Evolutionary conservation across 64 coral and sea anemone species (phyloP).

Genomic region (Cladopsammia gracilis): DNA sequence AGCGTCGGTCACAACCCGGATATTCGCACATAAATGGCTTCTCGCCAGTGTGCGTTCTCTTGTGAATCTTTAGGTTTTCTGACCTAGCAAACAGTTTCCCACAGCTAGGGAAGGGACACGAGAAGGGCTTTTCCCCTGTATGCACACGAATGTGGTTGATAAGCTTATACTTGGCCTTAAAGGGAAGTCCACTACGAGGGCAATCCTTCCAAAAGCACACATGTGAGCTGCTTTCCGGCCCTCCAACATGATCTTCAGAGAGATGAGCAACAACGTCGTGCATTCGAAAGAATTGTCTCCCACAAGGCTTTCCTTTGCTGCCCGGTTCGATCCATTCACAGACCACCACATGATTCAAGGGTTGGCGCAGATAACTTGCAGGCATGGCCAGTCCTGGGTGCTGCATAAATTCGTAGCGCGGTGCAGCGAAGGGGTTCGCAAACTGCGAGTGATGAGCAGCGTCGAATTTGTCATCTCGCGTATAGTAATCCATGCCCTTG

Average conservation of each 20-base stretch:
- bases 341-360: slow-evolving; percentile 92
- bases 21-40: slow-evolving; percentile 95
- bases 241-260: slow-evolving; percentile 95
- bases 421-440: slow-evolving; percentile 85
- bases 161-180: slow-evolving; percentile 97
- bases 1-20: slow-evolving; percentile 93
- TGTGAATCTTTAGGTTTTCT: slow-evolving; percentile 97
- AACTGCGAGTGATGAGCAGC: slow-evolving; percentile 83
- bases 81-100: slow-evolving; percentile 95
- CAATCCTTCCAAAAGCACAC: slow-evolving; percentile 97
- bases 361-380: slow-evolving; percentile 90
- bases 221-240: slow-evolving; percentile 92
- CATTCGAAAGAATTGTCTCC: slow-evolving; percentile 97
- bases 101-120: slow-evolving; percentile 89
- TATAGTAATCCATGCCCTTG: slow-evolving; percentile 81
- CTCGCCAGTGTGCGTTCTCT: slow-evolving; percentile 95
- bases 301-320: slow-evolving; percentile 93
- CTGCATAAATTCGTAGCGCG: slow-evolving; percentile 91
- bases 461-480: slow-evolving; percentile 88
- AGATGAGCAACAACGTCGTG: slow-evolving; percentile 96
- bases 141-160: slow-evolving; percentile 96
- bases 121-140: slow-evolving; percentile 93
- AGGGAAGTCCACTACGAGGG: slow-evolving; percentile 86
- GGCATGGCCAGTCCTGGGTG: slow-evolving; percentile 91
- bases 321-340: slow-evolving; percentile 97